Evolutionary conservation across 2,888 invertebrate species (phyloP).

Genomic region (Ectropis crepuscularia): DNA sequence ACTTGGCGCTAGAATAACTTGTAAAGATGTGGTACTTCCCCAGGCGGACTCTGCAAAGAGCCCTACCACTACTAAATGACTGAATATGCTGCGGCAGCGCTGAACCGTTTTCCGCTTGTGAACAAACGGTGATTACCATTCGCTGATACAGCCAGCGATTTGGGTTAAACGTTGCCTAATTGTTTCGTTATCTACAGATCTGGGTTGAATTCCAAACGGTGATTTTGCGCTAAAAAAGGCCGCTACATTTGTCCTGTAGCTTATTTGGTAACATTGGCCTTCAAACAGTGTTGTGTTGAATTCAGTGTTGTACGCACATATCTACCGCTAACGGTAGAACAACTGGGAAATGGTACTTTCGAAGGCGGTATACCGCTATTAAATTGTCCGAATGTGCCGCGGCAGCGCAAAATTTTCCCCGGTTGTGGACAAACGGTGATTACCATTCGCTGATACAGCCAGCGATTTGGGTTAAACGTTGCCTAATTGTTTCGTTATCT

Average conservation of each 20-base stretch:
- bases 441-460: slow-evolving; percentile 29
- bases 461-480: slow-evolving; percentile 38
- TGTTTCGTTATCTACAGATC: slow-evolving; percentile 6
- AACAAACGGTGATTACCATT: slow-evolving; percentile 13
- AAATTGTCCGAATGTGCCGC: neutral
- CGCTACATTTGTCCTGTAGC: too few relatives aligned
- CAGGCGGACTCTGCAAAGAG: too few relatives aligned
- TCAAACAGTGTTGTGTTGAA: too few relatives aligned
- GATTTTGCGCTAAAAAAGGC: neutral
- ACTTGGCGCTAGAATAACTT: too few relatives aligned
- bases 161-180: slow-evolving; percentile 35
- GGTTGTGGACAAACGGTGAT: slow-evolving; percentile 14
- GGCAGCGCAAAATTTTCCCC: neutral
- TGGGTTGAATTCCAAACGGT: neutral
- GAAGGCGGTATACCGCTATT: neutral
- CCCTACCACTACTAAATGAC: too few relatives aligned
- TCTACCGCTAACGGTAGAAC: too few relatives aligned
- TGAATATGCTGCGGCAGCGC: too few relatives aligned
- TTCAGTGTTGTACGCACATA: too few relatives aligned
- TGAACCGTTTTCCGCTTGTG: neutral
- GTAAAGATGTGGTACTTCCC: too few relatives aligned
- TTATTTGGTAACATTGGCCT: too few relatives aligned
- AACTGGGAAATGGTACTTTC: too few relatives aligned
- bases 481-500: slow-evolving; percentile 33
- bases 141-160: slow-evolving; percentile 33